Evolutionary conservation across 2,113 vertebrate genomes (phyloP), one percentile per base, ranked within the genome.

Genomic region (Albula goreensis): DNA sequence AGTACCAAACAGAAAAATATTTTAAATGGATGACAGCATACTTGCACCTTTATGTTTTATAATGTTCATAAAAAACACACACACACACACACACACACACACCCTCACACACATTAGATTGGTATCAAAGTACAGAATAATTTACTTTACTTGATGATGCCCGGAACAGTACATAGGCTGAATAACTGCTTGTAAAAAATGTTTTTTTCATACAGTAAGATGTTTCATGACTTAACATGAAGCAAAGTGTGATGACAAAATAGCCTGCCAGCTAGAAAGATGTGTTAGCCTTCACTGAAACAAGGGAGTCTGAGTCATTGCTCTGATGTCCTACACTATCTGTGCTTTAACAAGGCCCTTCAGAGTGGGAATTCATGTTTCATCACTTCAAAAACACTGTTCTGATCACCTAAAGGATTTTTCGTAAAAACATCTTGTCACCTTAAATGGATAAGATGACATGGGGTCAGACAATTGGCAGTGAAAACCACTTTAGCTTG

Each of bases 401-500:
- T 74, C 22, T 74, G 10, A 66, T 66, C 17, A 66, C 60, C 70
- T 2, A 8, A 74, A n/a, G 22, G 12, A 15, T n/a, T 70, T 70
- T 60, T 60, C 12, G 6, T 19, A 19, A 31, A n/a, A 2, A 70
- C 2, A 8, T 74, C 22, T 22, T 74, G 70, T n/a, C 22, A 74
- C 70, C 31, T 74, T 31, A 74, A 74, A 74, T 25, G n/a, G n/a
- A 74, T 7, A 31, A 74, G 70, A 31, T 74, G 70, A 10, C 31
- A 74, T 74, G n/a, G n/a, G 70, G 70, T 74, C 70, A 31, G 70
- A 74, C 70, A 74, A 31, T 25, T n/a, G 22, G 70, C 70, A 87
- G 89, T 84, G 41, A 50, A 63, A 1, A n/a, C 63, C 48, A 80
- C 78, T 78, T 48, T 7, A 50, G 51, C 89, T 89, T 87, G 90